phyloP scores from a whole-genome alignment of 2,113 vertebrate genomes.

The Mormyrus lacerda region DNA sequence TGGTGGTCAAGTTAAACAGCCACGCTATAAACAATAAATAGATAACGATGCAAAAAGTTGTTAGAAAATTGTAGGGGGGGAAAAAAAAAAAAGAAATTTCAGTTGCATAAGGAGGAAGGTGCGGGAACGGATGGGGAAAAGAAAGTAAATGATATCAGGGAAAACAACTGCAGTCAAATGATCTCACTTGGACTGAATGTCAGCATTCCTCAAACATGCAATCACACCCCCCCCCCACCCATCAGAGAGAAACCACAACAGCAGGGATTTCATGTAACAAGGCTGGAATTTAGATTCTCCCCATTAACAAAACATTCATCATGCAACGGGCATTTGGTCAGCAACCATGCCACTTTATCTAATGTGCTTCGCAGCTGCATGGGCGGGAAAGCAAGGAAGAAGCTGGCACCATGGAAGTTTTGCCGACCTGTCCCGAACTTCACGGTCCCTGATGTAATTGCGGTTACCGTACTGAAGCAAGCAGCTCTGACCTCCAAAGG shows the following conservation, averaged over 20 bases:
- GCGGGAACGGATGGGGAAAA: not conserved
- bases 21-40: not conserved
- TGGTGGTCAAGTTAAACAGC: not conserved
- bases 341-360: not conserved
- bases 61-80: not conserved
- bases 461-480: not conserved
- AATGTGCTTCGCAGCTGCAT: not conserved
- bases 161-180: not conserved
- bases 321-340: not conserved
- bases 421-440: not conserved
- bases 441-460: not conserved
- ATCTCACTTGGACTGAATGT: not conserved
- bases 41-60: not conserved
- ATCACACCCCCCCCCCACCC: not conserved
- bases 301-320: not conserved
- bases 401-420: not conserved
- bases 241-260: constrained; percentile 16
- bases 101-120: not conserved
- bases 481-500: not conserved
- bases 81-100: not conserved
- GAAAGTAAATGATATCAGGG: not conserved
- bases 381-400: not conserved
- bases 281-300: constrained; percentile 21
- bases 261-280: constrained; percentile 15
- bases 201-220: constrained; percentile 8